Conservation (phyloP, 1,140 invertebrate genomes). For the Sycobia sp. region DNA sequence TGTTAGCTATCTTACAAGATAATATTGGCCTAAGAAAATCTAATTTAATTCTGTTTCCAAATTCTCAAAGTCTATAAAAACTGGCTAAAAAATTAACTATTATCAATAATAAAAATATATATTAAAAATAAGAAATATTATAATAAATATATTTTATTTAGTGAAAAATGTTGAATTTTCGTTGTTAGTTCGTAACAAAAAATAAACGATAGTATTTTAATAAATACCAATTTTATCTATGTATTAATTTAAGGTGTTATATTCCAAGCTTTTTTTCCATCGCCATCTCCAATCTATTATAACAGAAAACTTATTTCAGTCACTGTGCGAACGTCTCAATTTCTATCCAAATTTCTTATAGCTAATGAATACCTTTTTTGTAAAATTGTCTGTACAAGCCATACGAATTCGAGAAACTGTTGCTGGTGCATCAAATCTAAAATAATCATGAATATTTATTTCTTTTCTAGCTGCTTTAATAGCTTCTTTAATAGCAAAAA, state of each 20-base stretch:
- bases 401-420: slow-evolving; percentile 86
- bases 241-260: slow-evolving; percentile 28
- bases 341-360: background rate
- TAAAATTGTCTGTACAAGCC: slow-evolving; percentile 85
- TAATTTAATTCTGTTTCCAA: no score
- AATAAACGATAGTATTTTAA: no score
- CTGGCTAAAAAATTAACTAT: no score
- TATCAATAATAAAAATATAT: no score
- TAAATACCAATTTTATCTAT: background rate
- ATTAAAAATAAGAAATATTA: no score
- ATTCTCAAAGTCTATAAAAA: no score
- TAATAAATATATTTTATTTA: no score
- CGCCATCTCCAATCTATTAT: slow-evolving; percentile 32
- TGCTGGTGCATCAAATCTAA: slow-evolving; percentile 81
- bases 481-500: slow-evolving; percentile 90
- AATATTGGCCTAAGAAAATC: no score
- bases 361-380: slow-evolving; percentile 65
- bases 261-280: slow-evolving; percentile 43
- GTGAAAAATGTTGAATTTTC: no score
- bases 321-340: background rate
- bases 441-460: slow-evolving; percentile 66
- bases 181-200: no score
- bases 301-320: background rate
- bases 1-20: no score
- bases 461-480: slow-evolving; percentile 78